Evolutionary conservation across 2,888 invertebrate species (phyloP).

Genomic region (Alloscopus bannaensis): DNA sequence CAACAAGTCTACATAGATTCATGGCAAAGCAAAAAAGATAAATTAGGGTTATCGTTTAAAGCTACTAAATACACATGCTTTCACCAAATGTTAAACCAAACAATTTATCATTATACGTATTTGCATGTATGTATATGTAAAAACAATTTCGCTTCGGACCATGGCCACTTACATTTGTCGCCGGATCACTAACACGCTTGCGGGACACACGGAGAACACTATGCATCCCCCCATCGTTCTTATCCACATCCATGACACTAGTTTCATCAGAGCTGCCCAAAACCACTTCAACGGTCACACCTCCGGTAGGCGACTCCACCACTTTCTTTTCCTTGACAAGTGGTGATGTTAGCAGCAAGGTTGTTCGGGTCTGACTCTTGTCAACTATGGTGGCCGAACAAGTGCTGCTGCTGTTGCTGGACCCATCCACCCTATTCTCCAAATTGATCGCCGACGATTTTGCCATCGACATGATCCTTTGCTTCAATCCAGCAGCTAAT

Average conservation of each 20-base stretch:
- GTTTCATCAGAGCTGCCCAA: slow-evolving; percentile 66
- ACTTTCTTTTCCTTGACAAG: slow-evolving; percentile 70
- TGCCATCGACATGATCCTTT: slow-evolving; percentile 66
- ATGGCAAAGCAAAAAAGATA: not conserved
- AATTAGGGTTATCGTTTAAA: too few species aligned
- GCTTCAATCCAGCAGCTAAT: slow-evolving; percentile 70
- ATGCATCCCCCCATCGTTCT: slow-evolving; percentile 46
- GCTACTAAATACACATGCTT: too few species aligned
- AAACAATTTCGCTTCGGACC: too few species aligned
- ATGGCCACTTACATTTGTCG: slow-evolving; percentile 61
- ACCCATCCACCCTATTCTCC: slow-evolving; percentile 56
- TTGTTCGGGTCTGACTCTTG: slow-evolving; percentile 55
- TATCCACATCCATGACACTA: slow-evolving; percentile 60
- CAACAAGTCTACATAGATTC: not conserved
- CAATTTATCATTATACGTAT: too few species aligned
- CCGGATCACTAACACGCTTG: slow-evolving; percentile 71
- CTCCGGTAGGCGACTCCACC: slow-evolving; percentile 63
- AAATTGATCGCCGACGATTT: slow-evolving; percentile 57
- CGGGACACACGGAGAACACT: slow-evolving; percentile 71
- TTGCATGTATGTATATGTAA: too few species aligned
- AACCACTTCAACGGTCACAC: slow-evolving; percentile 71
- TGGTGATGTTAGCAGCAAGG: slow-evolving; percentile 60
- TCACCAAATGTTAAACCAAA: too few species aligned
- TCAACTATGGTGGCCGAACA: slow-evolving; percentile 9
- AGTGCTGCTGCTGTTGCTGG: not conserved